Base-by-base conservation (phyloP, 2,888 invertebrate species). In the Rhagium mordax region DNA sequence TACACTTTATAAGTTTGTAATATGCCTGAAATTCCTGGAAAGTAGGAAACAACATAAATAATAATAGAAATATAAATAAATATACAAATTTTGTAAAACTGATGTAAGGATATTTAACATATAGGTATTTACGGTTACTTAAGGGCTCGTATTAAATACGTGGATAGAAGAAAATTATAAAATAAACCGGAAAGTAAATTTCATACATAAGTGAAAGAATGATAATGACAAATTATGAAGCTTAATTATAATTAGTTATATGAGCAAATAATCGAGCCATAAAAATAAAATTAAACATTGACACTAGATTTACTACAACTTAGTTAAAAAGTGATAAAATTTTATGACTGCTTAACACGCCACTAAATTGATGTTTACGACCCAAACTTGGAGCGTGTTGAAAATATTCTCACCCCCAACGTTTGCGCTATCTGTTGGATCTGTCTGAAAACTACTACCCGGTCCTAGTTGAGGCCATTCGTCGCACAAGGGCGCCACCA, bases 321-420 rank as follows among this genome's bases (percentile, higher is more conserved):
- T 78, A 74, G 72, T 76, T 75, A 77, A 72, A 77, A 74, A 75
- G 80, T 74, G 78, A 79, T 79, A 79, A 79, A 78, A 78, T 78
- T 80, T 80, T 80, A 80, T 78, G 68, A 74, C 75, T 73, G 51
- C 65, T 72, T 78, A 78, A 79, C 80, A 79, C 76, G 80, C 75
- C 76, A 76, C 53, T 73, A 71, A 75, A 74, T 68, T 71, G 74
- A 72, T 75, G 74, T 77, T 75, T 77, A 71, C 66, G 72, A 73
- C 41, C 21, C 10, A 20, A 71, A 47, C 62, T 21, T 24, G 18
- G 48, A 47, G 47, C 59, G 24, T 27, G 55, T 64, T 13, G 57
- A 16, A 62, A 67, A 62, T 67, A 69, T 49, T 67, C 62, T 72
- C 77, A 78, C 75, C 78, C 79, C 72, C 73, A 48, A 51, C 27